Base-by-base conservation (phyloP, 2,888 invertebrate species). In the Alcis repandata region DNA sequence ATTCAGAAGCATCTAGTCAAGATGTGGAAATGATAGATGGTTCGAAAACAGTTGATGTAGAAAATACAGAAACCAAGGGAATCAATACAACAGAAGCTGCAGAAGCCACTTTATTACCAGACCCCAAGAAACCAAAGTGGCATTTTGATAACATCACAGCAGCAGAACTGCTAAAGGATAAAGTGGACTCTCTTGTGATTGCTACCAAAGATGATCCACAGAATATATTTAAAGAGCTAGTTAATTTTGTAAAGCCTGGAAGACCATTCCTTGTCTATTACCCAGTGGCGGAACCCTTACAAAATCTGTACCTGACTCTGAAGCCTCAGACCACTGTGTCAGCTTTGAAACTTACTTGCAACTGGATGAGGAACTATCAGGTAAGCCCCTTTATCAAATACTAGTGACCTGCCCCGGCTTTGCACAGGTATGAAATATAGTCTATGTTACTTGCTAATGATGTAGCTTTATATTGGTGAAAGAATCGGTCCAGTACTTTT, bases 351-450 rank as follows among this genome's bases (percentile, higher is more conserved):
- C 88, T 99, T 10, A 95, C 96, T 43, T 97, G 97, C 74, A 98
- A 97, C 79, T 99, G 98, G 95, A 92, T 98, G 86, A 94, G 99
- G 72, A 95, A 96, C 75, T 98, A 98, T 93, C 99, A 99, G 95
- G 96, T n/a, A n/a, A n/a, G n/a, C n/a, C n/a, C n/a, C n/a, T n/a
- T n/a, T n/a, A n/a, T n/a, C n/a, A n/a, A n/a, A n/a, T n/a, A n/a
- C n/a, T n/a, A n/a, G n/a, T n/a, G n/a, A n/a, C n/a, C n/a, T n/a
- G n/a, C n/a, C n/a, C n/a, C n/a, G n/a, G n/a, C n/a, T n/a, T n/a
- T n/a, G n/a, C n/a, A n/a, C n/a, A n/a, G n/a, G n/a, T n/a, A n/a
- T n/a, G n/a, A n/a, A n/a, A n/a, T n/a, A n/a, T n/a, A n/a, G n/a
- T n/a, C n/a, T n/a, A n/a, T n/a, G n/a, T n/a, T n/a, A n/a, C n/a